Conservation (phyloP, 2,888 invertebrate genomes). For the Macroteleia sp. region DNA sequence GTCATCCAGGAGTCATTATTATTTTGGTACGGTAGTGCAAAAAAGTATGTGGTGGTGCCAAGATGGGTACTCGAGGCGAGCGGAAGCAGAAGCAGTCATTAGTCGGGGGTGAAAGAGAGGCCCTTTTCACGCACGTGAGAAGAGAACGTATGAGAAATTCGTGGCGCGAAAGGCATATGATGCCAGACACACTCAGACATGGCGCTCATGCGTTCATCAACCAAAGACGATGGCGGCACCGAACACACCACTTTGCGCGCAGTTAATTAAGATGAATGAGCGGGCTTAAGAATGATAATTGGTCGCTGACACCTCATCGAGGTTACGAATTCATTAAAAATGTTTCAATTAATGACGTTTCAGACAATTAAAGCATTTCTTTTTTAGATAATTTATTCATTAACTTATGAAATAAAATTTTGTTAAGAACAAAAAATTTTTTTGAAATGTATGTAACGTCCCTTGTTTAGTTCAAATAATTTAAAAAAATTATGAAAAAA, state of each 20-base stretch:
- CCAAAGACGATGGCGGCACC: conserved; percentile 49
- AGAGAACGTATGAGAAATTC: conserved; percentile 55
- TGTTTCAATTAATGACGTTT: conserved; percentile 44
- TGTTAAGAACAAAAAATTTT: too few species aligned
- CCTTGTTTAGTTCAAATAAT: too few species aligned
- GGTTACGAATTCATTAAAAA: conserved; percentile 44
- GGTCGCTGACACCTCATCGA: conserved; percentile 49
- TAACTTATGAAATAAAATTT: too few species aligned
- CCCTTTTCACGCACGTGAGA: conserved; percentile 56
- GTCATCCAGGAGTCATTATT: conserved; percentile 56
- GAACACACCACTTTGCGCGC: conserved; percentile 50
- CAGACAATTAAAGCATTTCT: too few species aligned
- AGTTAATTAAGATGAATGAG: conserved; percentile 62
- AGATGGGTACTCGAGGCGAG: conserved; percentile 54
- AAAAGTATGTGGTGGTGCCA: conserved; percentile 44
- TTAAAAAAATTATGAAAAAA: too few species aligned
- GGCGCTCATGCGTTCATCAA: conserved; percentile 60
- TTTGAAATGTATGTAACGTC: too few species aligned
- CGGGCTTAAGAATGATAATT: conserved; percentile 49
- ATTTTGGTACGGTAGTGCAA: conserved; percentile 45
- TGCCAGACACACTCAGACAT: conserved; percentile 59
- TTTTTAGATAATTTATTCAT: too few species aligned
- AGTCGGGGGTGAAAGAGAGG: conserved; percentile 63
- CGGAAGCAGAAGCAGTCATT: conserved; percentile 68
- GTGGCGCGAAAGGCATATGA: conserved; percentile 37